Percentiles rank a stretch among this genome's conserved stretches.
These are phyloP conservation scores for Erythrocebus patas DNA, from an alignment of 2,113 vertebrate genomes.

Conservation along the genomic window DNA sequence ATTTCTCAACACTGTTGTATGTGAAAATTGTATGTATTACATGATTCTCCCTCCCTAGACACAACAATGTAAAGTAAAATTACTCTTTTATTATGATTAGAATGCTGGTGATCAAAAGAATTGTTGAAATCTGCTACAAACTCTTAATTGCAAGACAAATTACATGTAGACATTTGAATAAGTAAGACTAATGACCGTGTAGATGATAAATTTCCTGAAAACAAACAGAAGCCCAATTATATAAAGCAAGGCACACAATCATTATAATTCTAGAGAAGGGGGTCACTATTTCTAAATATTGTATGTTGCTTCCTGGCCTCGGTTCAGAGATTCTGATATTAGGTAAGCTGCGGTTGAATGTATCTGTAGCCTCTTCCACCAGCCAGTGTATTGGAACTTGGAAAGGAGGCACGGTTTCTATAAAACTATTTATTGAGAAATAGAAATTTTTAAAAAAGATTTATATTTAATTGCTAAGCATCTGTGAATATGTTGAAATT, in stretches of 20 bases:
- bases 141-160: conserved; percentile 72
- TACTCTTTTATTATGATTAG: conserved; percentile 63
- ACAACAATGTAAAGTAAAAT: conserved; percentile 67
- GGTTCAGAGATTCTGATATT: conserved; percentile 52
- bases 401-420: not conserved
- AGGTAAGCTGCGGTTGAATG: conserved; percentile 24
- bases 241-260: conserved; percentile 59
- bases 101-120: conserved; percentile 64
- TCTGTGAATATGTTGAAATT: not conserved
- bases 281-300: conserved; percentile 68
- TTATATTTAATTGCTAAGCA: conserved; percentile 30
- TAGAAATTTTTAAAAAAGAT: conserved; percentile 9
- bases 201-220: conserved; percentile 63
- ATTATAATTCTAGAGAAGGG: conserved; percentile 57
- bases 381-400: not conserved
- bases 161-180: conserved; percentile 43
- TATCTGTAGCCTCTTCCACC: not conserved
- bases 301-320: conserved; percentile 57
- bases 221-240: conserved; percentile 65
- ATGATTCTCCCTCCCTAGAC: conserved; percentile 61
- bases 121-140: conserved; percentile 57
- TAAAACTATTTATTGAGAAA: conserved; percentile 33
- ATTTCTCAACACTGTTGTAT: conserved; percentile 74
- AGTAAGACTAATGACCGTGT: conserved; percentile 50
- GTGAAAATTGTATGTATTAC: conserved; percentile 79